Base-by-base conservation (phyloP, 2,888 invertebrate genomes). In the Platycheirus albimanus region DNA sequence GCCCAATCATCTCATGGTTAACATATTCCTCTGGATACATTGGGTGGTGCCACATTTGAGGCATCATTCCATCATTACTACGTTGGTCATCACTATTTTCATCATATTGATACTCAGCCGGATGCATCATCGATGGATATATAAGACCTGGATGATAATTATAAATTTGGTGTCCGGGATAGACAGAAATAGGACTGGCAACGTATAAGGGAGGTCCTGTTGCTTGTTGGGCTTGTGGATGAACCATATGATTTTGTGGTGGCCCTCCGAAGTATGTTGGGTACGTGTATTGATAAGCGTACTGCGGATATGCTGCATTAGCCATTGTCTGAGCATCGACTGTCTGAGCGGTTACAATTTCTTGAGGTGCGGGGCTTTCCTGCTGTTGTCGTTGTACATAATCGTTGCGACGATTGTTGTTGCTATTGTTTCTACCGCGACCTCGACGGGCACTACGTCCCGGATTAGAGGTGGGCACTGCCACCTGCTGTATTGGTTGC, bases 181-280 rank as follows among this genome's bases (percentile, higher is more conserved):
- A 90, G 33, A 90, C 80, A 24, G 89, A 88, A 85, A 90, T 84
- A 5, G 87, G 86, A 8, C 88, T 86, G 15, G 85, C 72, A 24
- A 90, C 80, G 74, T 87, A 90, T 1, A 91, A 33, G 7, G 90
- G 90, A 1, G 86, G 71, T 1, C 90, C 90, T 3, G 90, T 86
- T 10, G 90, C 90, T 77, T 90, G 91, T 84, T 91, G 91, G 24
- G 89, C 88, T n/a, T 88, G 87, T 13, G 89, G 87, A 84, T 90
- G 90, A 0, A 88, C 88, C 78, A 88, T 86, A 38, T 85, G 87
- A 69, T 86, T 87, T 85, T 87, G 89, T 20, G 89, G 86, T 3
- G 90, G 85, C 15, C 54, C 75, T 2, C 79, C 76, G 80, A 87
- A 89, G 58, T 78, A 85, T 11, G 87, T 75, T 49, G 87, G 88